These are phyloP conservation scores for Erythrocercus mccallii DNA, from an alignment of 2,113 vertebrate genomes.

Conservation along the genomic window DNA sequence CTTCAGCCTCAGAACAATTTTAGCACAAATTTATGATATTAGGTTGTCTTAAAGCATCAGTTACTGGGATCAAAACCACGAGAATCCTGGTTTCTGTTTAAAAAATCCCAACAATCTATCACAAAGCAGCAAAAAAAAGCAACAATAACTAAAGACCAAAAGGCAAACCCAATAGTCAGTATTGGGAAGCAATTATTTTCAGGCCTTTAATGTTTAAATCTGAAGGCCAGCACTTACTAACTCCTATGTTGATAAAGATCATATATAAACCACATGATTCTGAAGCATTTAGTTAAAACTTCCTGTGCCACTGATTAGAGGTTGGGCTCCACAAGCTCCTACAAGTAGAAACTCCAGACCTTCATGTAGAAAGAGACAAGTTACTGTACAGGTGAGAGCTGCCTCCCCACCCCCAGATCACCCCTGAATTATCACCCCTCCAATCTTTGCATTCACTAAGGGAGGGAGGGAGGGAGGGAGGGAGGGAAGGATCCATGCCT, in stretches of 20 bases:
- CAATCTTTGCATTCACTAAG: neutral
- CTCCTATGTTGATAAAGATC: neutral
- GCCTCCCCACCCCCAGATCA: neutral
- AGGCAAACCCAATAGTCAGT: neutral
- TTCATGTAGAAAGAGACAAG: neutral
- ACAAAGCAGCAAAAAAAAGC: neutral
- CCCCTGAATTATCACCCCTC: neutral
- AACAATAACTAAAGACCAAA: neutral
- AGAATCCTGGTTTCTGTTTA: neutral
- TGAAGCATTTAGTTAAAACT: neutral
- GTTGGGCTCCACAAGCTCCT: neutral
- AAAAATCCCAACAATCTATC: neutral
- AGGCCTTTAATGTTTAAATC: neutral
- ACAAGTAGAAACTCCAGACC: neutral
- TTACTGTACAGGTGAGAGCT: neutral
- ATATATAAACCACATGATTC: neutral
- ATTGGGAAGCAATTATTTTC: neutral
- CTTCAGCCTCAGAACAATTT: neutral
- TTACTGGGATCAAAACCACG: neutral
- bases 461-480: neutral
- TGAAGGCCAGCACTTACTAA: neutral
- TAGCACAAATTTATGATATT: neutral
- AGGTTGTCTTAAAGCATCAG: neutral
- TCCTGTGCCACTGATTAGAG: neutral
- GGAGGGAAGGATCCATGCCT: fast-evolving